Evolutionary conservation across 2,797 vertebrate genomes (phyloP).

Genomic region (Gallinago solitaria): DNA sequence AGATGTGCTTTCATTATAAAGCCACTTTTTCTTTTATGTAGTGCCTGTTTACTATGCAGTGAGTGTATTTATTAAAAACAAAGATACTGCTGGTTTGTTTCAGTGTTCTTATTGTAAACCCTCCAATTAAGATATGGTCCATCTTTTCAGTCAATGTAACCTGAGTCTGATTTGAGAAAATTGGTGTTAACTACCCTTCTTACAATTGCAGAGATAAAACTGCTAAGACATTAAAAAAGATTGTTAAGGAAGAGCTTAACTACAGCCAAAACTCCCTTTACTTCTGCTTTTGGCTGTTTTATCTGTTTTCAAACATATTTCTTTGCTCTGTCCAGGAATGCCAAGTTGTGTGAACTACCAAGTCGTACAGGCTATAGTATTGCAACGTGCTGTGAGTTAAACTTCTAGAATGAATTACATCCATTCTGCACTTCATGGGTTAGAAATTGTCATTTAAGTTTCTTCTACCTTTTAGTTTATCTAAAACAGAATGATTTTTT

Average conservation of each 20-base stretch:
- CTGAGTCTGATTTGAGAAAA: slow-evolving; percentile 1
- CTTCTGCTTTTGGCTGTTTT: background rate
- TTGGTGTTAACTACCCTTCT: background rate
- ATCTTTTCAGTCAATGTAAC: background rate
- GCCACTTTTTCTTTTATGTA: background rate
- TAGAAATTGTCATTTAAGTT: background rate
- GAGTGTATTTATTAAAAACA: background rate
- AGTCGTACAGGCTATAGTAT: background rate
- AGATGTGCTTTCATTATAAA: background rate
- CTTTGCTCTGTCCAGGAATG: background rate
- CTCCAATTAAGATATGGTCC: slow-evolving; percentile 7
- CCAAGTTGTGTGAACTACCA: background rate
- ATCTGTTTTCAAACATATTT: background rate
- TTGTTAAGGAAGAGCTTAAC: background rate
- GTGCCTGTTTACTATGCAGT: background rate
- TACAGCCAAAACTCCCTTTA: background rate
- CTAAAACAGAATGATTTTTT: background rate
- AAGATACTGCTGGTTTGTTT: background rate
- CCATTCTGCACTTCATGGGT: background rate
- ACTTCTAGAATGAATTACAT: background rate
- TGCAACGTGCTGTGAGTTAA: background rate
- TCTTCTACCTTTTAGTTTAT: background rate
- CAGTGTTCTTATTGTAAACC: slow-evolving; percentile 11
- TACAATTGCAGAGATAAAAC: background rate
- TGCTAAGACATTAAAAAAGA: background rate